phyloP scores from a whole-genome alignment of 92 coral and sea anemone species.

The Anthopleura xanthogrammica region DNA sequence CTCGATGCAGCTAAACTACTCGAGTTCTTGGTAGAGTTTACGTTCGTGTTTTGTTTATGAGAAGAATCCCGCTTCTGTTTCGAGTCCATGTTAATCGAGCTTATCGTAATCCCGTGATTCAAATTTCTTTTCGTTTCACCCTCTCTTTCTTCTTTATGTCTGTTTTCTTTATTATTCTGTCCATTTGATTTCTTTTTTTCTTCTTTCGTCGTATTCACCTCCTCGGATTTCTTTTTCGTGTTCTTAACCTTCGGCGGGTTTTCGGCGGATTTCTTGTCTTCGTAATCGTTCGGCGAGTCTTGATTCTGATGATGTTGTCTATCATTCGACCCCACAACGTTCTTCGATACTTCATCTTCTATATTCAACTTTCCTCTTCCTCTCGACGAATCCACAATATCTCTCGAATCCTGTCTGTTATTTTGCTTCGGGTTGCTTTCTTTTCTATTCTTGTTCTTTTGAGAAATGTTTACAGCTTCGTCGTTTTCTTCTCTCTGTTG shows the following conservation, averaged over 20 bases:
- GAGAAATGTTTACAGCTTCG: not conserved
- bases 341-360: constrained; percentile 37
- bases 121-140: constrained; percentile 32
- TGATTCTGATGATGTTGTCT: constrained; percentile 44
- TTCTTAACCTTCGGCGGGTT: constrained; percentile 12
- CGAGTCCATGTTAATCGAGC: constrained; percentile 17
- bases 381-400: constrained; percentile 21
- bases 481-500: constrained; percentile 43
- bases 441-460: not conserved
- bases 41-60: not conserved
- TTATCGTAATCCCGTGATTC: constrained; percentile 3
- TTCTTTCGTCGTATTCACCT: constrained; percentile 12
- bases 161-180: constrained; percentile 16
- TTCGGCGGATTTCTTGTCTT: constrained; percentile 19
- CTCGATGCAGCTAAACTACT: not conserved
- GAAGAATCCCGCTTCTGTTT: constrained; percentile 18
- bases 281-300: constrained; percentile 37
- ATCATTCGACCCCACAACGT: constrained; percentile 37
- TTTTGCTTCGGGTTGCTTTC: constrained; percentile 11
- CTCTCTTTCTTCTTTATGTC: constrained; percentile 37
- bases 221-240: constrained; percentile 30
- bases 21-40: not conserved
- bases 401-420: not conserved
- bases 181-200: constrained; percentile 16
- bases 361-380: constrained; percentile 24